Evolutionary conservation across 1,140 invertebrate species (phyloP), one percentile per base, ranked within the genome.

Genomic region (Dreissena rostriformis): DNA sequence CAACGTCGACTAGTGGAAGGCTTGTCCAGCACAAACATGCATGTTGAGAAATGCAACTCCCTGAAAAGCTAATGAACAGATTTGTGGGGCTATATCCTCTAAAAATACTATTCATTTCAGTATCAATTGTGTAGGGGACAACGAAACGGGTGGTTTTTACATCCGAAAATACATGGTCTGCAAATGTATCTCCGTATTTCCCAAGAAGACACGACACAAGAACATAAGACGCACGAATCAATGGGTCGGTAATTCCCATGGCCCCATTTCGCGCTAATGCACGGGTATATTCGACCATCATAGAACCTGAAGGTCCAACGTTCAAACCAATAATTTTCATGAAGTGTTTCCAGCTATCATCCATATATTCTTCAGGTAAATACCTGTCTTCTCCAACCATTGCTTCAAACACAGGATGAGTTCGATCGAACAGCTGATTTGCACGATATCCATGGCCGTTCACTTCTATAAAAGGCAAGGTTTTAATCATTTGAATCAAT

Each of bases 81-180:
- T 39, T 17, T 63, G 29, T 57, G n/a, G 55, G 15, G 4, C n/a
- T 7, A 39, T 26, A 61, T 49, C 63, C 55, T 15, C 49, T 51
- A 8, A 70, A 12, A 22, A 80, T 26, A 2, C 6, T 10, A 70
- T 6, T 19, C 19, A n/a, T 51, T 39, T 39, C 11, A 10, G 2
- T 24, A 52, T 51, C n/a, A 19, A 81, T 70, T n/a, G 4, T 49
- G 65, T 39, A 52, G 0, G 79, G 68, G 5, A 73, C 11, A 49
- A 81, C 49, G 63, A 81, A 81, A n/a, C 57, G 22, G 39, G 72
- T 66, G 11, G 11, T n/a, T 73, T 61, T 72, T 49, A 81, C 24
- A 57, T 26, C 51, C 11, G 24, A 2, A 29, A 63, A 65, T 11
- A 26, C 65, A n/a, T 63, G 28, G 11, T 61, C 55, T 24, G n/a